Percentiles rank a stretch among this genome's conserved stretches.
Conservation (phyloP, 2,797 vertebrate species). For the Ctenopoma kingsleyae region DNA sequence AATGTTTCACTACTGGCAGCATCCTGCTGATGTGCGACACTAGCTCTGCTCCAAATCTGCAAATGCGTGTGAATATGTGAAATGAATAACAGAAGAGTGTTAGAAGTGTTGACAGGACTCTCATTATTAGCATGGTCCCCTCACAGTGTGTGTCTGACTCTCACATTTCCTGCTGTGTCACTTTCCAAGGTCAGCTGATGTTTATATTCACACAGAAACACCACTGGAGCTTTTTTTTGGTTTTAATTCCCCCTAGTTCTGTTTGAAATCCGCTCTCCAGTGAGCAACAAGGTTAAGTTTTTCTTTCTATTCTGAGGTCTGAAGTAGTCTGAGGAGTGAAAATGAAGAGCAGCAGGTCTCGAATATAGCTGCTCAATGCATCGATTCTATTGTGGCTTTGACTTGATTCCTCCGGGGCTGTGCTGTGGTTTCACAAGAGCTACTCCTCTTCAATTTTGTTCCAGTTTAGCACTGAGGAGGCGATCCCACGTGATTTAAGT, state of each 20-base stretch:
- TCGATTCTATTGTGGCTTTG: slow-evolving; percentile 53
- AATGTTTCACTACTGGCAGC: background rate
- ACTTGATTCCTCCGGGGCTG: slow-evolving; percentile 48
- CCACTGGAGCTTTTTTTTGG: background rate
- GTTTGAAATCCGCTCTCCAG: slow-evolving; percentile 22
- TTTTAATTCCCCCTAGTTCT: background rate
- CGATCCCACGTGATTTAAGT: slow-evolving; percentile 8
- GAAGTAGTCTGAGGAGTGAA: slow-evolving; percentile 10
- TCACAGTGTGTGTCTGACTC: slow-evolving; percentile 38
- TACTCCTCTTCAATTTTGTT: slow-evolving; percentile 12
- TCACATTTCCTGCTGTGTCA: slow-evolving; percentile 29
- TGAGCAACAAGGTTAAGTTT: slow-evolving; percentile 12
- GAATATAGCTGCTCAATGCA: slow-evolving; percentile 31
- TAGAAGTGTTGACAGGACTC: slow-evolving; percentile 55
- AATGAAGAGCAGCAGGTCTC: slow-evolving; percentile 40
- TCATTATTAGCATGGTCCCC: slow-evolving; percentile 50
- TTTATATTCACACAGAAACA: slow-evolving; percentile 10
- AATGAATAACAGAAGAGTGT: slow-evolving; percentile 27
- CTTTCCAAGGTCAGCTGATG: slow-evolving; percentile 51
- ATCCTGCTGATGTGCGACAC: background rate
- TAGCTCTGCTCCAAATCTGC: background rate
- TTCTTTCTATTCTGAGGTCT: background rate
- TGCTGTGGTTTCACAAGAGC: slow-evolving; percentile 17
- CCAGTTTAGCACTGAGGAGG: slow-evolving; percentile 13
- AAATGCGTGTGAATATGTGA: slow-evolving; percentile 22